A percentile compares a stretch with the other conserved stretches of the same genome.
phyloP scores from a whole-genome alignment of 2,888 invertebrate species.

The Neria commutata region DNA sequence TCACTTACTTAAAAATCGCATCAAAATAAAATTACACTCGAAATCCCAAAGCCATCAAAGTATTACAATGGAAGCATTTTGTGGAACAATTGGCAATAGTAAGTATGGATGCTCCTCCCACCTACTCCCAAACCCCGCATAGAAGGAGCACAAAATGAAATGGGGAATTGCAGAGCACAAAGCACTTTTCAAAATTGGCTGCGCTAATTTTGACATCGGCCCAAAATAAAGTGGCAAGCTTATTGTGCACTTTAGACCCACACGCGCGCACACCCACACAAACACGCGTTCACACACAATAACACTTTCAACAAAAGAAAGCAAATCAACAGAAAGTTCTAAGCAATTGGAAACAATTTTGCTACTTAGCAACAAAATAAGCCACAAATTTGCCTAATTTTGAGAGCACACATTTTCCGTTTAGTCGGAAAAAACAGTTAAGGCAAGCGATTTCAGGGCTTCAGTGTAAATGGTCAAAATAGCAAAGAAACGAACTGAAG shows the following conservation, averaged over 20 bases:
- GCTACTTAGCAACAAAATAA: background rate
- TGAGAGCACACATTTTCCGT: too few species aligned
- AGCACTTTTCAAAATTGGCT: background rate
- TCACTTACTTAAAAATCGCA: slow-evolving; percentile 1
- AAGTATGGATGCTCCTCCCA: background rate
- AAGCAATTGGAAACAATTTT: background rate
- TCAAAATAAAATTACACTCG: slow-evolving; percentile 9
- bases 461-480: background rate
- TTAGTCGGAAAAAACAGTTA: too few species aligned
- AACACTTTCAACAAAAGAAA: background rate
- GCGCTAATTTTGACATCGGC: background rate
- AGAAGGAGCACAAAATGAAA: background rate
- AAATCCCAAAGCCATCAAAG: slow-evolving; percentile 6
- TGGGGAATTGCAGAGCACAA: background rate
- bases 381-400: background rate
- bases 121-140: background rate
- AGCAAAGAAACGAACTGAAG: background rate
- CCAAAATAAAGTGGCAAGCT: background rate
- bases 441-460: too few species aligned
- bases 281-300: background rate
- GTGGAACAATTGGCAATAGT: background rate
- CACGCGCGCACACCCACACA: background rate
- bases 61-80: slow-evolving; percentile 2
- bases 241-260: background rate
- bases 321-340: background rate